Evolutionary conservation across 2,888 invertebrate genomes (phyloP).

Genomic region (Gastracanthus pulcherrimus): DNA sequence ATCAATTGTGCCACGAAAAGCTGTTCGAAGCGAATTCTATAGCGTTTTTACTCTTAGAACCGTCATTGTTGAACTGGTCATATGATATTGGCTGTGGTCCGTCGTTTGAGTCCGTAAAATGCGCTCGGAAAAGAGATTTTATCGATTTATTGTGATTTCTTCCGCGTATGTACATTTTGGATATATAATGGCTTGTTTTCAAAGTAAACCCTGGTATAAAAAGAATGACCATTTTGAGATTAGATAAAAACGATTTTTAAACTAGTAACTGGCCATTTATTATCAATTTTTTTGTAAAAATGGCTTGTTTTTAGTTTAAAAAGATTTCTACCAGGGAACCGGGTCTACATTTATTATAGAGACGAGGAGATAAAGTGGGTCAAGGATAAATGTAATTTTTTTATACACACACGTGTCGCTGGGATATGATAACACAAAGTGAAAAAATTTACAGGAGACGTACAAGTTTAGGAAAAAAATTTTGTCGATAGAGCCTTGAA

Average conservation of each 20-base stretch:
- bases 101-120: constrained; percentile 40
- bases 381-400: not conserved
- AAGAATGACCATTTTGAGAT: too few relatives aligned
- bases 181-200: too few relatives aligned
- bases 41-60: constrained; percentile 56
- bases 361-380: not conserved
- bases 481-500: constrained; percentile 50
- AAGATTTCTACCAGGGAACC: too few relatives aligned
- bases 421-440: not conserved
- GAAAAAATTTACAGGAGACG: not conserved
- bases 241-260: too few relatives aligned
- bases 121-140: constrained; percentile 34
- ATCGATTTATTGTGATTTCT: not conserved
- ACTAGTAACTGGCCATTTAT: too few relatives aligned
- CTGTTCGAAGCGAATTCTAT: constrained; percentile 50
- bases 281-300: too few relatives aligned
- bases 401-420: not conserved
- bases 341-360: too few relatives aligned
- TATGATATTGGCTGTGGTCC: constrained; percentile 48
- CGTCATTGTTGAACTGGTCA: constrained; percentile 41
- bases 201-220: too few relatives aligned
- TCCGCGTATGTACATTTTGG: too few relatives aligned
- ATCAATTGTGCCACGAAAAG: constrained; percentile 65
- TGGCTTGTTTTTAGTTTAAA: too few relatives aligned
- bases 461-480: constrained; percentile 9